Evolutionary conservation across 2,113 vertebrate species (phyloP), one percentile per base, ranked within the genome.

Genomic region (Indri indri): DNA sequence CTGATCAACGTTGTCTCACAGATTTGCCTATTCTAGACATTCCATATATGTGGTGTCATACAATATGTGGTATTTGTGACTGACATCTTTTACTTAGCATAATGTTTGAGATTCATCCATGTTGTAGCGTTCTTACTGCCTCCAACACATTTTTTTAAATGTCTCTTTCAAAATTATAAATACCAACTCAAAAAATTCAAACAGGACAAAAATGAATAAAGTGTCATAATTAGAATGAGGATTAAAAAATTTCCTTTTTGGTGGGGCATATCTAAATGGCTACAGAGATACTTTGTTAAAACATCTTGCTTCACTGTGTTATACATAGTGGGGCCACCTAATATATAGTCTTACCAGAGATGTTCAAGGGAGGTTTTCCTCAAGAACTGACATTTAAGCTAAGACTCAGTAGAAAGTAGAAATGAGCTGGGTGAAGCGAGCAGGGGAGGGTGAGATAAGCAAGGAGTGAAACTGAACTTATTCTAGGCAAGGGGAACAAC

Each of bases 41-140:
- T 70, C 30, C 27, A 25, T 77, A 16, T 47, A 81, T 66, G 63
- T 63, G 52, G 47, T 59, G 34, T 94, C 65, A 77, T 82, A 7
- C 6, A 47, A 13, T 40, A 32, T 91, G 66, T 61, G 37, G 45
- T 94, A 17, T 91, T 92, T 82, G 68, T 95, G 59, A 68, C 50
- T 94, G 50, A 11, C 40, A 87, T 80, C 63, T 97, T 68, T 94
- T 65, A 83, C 40, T 93, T 83, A 88, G 52, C 52, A 70, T 73
- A 80, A 52, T 85, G 57, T 96, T 89, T 97, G 74, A 70, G 52
- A 34, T 94, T 63, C 30, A 52, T 61, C 34, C 42, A 68, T 95
- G 45, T 71, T 94, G 42, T 40, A 90, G 23, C 18, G 17, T 61
- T 97, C 95, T 94, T 96, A 84, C 63, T 84, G 40, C 74, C 25